Conservation (phyloP, 2,888 invertebrate genomes). For the Nineta flava region DNA sequence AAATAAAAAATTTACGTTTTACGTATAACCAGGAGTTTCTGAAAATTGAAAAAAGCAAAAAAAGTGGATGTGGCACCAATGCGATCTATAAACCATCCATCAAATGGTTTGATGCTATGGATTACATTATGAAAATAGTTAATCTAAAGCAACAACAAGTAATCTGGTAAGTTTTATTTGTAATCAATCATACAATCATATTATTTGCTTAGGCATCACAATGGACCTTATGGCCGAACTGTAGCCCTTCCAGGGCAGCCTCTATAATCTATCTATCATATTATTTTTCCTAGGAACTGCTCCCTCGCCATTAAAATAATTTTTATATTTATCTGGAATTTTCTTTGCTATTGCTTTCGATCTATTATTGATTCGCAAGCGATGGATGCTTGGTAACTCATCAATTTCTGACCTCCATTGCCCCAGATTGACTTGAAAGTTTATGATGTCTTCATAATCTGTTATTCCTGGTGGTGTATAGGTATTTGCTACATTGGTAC, state of each 20-base stretch:
- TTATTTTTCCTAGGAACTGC: slow-evolving; percentile 1
- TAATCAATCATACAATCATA: no score
- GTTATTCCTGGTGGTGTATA: slow-evolving; percentile 2
- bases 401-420: slow-evolving; percentile 12
- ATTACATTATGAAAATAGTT: background rate
- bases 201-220: no score
- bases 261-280: no score
- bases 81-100: background rate
- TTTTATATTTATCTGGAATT: slow-evolving; percentile 6
- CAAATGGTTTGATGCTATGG: background rate
- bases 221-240: no score
- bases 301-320: slow-evolving; percentile 5
- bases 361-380: slow-evolving; percentile 8
- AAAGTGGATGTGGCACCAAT: background rate
- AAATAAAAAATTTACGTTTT: background rate
- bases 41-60: background rate
- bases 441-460: slow-evolving; percentile 8
- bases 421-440: slow-evolving; percentile 10
- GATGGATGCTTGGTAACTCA: slow-evolving; percentile 10
- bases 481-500: slow-evolving; percentile 5
- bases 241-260: no score
- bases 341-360: slow-evolving; percentile 6
- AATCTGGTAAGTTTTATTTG: background rate
- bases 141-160: background rate
- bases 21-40: background rate